phyloP scores from a whole-genome alignment of 1,140 invertebrate species.

The Halesus radiatus region DNA sequence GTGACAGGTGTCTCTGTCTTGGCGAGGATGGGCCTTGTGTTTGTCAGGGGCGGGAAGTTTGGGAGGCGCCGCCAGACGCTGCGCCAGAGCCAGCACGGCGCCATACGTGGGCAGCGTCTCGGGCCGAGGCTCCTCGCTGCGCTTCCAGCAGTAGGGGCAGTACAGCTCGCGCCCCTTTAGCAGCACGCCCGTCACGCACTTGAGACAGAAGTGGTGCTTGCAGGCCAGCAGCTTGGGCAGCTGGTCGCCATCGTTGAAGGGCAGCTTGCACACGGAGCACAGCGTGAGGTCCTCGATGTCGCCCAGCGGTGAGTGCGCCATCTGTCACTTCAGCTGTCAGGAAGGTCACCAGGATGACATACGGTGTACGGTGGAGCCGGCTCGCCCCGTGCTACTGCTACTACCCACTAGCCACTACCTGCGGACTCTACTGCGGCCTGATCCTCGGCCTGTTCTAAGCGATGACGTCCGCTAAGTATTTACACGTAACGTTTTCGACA shows the following conservation, averaged over 20 bases:
- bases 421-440: background rate
- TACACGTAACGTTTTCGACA: conserved; percentile 48
- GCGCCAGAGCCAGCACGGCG: conserved; percentile 75
- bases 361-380: conserved; percentile 7
- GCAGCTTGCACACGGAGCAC: conserved; percentile 78
- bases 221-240: conserved; percentile 81
- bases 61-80: conserved; percentile 67
- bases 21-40: conserved; percentile 32
- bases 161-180: conserved; percentile 75
- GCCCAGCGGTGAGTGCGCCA: conserved; percentile 71
- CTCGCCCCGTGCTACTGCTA: background rate
- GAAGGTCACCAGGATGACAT: background rate
- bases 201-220: conserved; percentile 83
- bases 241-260: conserved; percentile 78
- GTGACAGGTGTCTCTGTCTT: conserved; percentile 70
- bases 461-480: conserved; percentile 39
- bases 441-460: background rate
- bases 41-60: conserved; percentile 40
- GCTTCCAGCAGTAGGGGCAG: conserved; percentile 80
- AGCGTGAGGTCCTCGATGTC: conserved; percentile 80
- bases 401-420: background rate
- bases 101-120: conserved; percentile 78
- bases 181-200: conserved; percentile 77
- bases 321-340: conserved; percentile 48
- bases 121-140: conserved; percentile 74